Conservation (phyloP, 1,140 invertebrate species). For the Parasteatoda tepidariorum region DNA sequence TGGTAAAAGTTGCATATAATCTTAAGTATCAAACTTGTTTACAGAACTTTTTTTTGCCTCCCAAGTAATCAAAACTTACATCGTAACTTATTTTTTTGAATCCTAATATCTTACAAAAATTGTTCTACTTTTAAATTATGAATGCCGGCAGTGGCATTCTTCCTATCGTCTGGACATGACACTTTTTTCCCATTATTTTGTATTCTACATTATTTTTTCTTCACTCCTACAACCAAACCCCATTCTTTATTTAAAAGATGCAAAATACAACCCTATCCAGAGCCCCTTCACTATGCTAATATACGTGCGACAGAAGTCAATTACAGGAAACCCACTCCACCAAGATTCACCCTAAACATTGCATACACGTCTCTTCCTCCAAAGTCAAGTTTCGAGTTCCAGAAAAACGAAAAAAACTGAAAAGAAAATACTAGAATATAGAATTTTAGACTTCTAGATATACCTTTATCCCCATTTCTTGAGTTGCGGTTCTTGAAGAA, state of each 20-base stretch:
- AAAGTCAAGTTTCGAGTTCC: background rate
- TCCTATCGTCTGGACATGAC: too few relatives aligned
- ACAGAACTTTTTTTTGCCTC: too few relatives aligned
- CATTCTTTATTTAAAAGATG: slow-evolving; percentile 6
- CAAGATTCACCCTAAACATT: background rate
- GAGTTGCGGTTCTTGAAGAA: background rate
- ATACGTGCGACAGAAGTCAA: background rate
- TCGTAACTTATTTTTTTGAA: too few relatives aligned
- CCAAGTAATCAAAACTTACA: too few relatives aligned
- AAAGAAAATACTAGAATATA: background rate
- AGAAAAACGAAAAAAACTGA: background rate
- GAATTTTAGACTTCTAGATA: background rate
- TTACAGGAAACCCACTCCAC: background rate
- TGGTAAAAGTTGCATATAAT: too few relatives aligned
- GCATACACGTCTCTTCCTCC: too few relatives aligned
- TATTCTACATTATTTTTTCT: too few relatives aligned
- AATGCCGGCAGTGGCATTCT: too few relatives aligned
- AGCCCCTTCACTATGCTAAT: background rate
- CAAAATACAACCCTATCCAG: background rate
- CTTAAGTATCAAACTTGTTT: too few relatives aligned
- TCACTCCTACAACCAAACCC: background rate
- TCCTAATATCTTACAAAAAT: too few relatives aligned
- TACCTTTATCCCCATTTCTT: background rate
- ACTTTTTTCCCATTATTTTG: too few relatives aligned
- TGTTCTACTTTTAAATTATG: too few relatives aligned